Percentiles rank a stretch among this genome's conserved stretches.
Conservation (phyloP, 2,113 vertebrate genomes). For the Progne subis region DNA sequence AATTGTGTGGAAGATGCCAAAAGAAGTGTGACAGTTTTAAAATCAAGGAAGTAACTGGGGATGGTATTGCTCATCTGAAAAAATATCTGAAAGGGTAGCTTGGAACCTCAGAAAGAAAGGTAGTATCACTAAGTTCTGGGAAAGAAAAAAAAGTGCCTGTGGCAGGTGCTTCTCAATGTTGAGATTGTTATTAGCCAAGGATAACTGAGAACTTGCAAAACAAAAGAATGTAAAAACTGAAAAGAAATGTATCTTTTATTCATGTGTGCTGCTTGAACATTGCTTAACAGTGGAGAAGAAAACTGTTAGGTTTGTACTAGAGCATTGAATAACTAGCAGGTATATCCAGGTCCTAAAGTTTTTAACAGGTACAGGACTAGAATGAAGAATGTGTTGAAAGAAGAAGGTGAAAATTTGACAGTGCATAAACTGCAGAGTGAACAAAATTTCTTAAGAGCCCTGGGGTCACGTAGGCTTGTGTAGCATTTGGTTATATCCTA, state of each 20-base stretch:
- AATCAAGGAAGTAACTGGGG: not conserved
- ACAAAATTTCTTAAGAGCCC: not conserved
- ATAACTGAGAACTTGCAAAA: not conserved
- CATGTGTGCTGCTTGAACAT: not conserved
- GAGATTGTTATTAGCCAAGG: not conserved
- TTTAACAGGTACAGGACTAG: not conserved
- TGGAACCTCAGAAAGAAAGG: not conserved
- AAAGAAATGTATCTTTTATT: not conserved
- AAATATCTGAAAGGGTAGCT: not conserved
- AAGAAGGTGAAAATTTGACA: not conserved
- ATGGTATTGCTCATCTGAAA: not conserved
- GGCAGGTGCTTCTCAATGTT: not conserved
- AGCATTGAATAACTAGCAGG: not conserved
- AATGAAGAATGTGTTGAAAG: not conserved
- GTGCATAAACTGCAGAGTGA: not conserved
- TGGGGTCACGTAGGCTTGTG: not conserved
- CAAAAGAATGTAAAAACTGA: not conserved
- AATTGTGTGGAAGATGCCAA: not conserved
- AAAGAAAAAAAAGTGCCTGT: not conserved
- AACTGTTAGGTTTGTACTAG: not conserved
- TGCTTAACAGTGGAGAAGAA: not conserved
- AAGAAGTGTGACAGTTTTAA: not conserved
- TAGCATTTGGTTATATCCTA: not conserved
- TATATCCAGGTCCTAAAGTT: not conserved
- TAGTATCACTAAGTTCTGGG: not conserved